Percentiles rank a stretch among this genome's conserved stretches.
phyloP scores from a whole-genome alignment of 2,888 invertebrate species.

The Folsomia manolachei region DNA sequence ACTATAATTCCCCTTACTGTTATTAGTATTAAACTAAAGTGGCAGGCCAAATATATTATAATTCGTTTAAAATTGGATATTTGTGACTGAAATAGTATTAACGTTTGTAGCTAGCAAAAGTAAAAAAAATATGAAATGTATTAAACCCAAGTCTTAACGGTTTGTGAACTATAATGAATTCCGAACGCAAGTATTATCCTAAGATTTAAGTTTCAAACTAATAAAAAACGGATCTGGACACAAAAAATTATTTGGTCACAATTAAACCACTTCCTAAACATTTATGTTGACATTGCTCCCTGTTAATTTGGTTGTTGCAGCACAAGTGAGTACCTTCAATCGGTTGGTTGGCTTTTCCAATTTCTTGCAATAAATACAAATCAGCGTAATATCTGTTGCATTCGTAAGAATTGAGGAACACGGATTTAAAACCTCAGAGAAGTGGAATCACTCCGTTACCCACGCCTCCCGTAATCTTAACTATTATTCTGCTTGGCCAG shows the following conservation, averaged over 20 bases:
- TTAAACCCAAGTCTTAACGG: too few relatives aligned
- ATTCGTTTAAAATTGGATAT: conserved; percentile 21
- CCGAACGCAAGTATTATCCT: too few relatives aligned
- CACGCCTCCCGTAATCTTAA: conserved; percentile 3
- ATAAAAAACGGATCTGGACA: neutral
- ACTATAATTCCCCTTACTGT: too few relatives aligned
- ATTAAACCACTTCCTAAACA: too few relatives aligned
- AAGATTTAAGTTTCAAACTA: too few relatives aligned
- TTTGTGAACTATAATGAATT: too few relatives aligned
- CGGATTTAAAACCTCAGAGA: conserved; percentile 1
- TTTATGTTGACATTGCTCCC: too few relatives aligned
- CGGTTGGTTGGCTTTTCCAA: neutral
- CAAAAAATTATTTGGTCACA: neutral
- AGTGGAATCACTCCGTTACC: neutral
- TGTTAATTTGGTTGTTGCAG: too few relatives aligned
- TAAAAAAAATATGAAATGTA: too few relatives aligned
- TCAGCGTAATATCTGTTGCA: neutral
- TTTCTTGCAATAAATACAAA: conserved; percentile 6
- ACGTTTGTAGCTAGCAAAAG: conserved; percentile 34
- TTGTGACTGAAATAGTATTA: conserved; percentile 42
- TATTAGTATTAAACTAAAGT: too few relatives aligned
- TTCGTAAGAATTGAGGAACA: neutral
- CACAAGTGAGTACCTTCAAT: too few relatives aligned
- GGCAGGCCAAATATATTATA: neutral
- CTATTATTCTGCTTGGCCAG: neutral